Base-by-base conservation (phyloP, 2,113 vertebrate species). In the Ibidorhyncha struthersii region DNA sequence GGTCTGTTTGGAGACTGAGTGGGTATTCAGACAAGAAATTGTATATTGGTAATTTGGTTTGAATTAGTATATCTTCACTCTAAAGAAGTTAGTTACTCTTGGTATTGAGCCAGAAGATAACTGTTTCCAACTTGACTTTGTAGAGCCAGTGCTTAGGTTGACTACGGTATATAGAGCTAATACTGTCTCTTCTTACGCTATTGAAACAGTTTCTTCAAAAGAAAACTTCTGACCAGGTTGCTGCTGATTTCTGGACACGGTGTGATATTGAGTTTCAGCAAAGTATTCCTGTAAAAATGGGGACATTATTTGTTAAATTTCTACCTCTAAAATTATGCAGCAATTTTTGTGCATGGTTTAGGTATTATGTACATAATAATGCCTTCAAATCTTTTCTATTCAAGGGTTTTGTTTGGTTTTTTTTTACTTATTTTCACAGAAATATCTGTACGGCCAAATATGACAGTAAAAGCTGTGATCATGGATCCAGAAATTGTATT, bases 401-500 rank as follows among this genome's bases (percentile, higher is more conserved):
- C 17, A 94, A 59, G 27, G 4, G 0, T 11, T 6, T 16, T 30
- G 4, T 36, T 40, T 38, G 4, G 0, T 11, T 6, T 16, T 30
- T 5, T 36, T 40, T 38, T 29, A 21, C 73, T 84, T 95, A 12
- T 74, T 93, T 96, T 77, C 77, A 80, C 84, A 98, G 98, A 98
- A 89, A 79, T 84, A 9, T 72, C 97, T 83, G 41, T 82, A 20
- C 49, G 73, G 58, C 86, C 97, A 77, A 98, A 98, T 58, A 97
- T 98, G 76, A 97, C 45, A 18, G 47, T 99, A 36, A 98, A 98
- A 47, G 99, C 97, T 8, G 98, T 99, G 82, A 97, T 99, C 67
- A 96, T 99, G 91, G 99, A 99, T 95, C 99, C 99, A 4, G 99
- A 99, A 97, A 98, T 99, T 84, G 99, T 99, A 12, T 99, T 99